Percentiles rank a stretch among this genome's conserved stretches.
Conservation (phyloP, 2,888 invertebrate species). For the Tetrapedia diversipes region DNA sequence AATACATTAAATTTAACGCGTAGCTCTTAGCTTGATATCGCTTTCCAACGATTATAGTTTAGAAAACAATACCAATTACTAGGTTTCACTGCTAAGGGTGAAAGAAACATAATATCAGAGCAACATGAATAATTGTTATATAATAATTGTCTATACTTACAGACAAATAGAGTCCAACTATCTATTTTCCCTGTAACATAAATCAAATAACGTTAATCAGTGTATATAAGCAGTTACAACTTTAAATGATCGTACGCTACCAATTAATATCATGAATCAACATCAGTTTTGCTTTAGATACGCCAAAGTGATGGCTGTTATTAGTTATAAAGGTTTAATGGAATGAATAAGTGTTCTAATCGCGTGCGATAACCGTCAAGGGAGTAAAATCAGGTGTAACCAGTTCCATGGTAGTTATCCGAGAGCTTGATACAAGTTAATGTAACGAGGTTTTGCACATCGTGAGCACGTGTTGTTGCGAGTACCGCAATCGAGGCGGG, state of each 20-base stretch:
- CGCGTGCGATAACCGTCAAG: neutral
- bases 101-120: no score
- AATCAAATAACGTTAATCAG: neutral
- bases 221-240: no score
- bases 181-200: neutral
- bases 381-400: slow-evolving; percentile 11
- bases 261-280: neutral
- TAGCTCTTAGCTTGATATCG: no score
- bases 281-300: neutral
- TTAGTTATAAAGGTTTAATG: neutral
- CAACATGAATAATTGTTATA: no score
- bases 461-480: slow-evolving; percentile 47
- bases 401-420: slow-evolving; percentile 1
- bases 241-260: neutral
- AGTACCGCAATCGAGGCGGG: slow-evolving; percentile 52
- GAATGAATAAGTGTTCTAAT: slow-evolving; percentile 3
- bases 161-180: no score
- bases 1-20: no score
- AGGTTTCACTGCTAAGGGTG: no score
- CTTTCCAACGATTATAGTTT: no score
- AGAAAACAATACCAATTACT: no score
- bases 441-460: slow-evolving; percentile 34
- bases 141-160: no score
- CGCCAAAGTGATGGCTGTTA: neutral
- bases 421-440: neutral